Base-by-base conservation (phyloP, 2,888 invertebrate genomes). In the Mesochorus sp. region DNA sequence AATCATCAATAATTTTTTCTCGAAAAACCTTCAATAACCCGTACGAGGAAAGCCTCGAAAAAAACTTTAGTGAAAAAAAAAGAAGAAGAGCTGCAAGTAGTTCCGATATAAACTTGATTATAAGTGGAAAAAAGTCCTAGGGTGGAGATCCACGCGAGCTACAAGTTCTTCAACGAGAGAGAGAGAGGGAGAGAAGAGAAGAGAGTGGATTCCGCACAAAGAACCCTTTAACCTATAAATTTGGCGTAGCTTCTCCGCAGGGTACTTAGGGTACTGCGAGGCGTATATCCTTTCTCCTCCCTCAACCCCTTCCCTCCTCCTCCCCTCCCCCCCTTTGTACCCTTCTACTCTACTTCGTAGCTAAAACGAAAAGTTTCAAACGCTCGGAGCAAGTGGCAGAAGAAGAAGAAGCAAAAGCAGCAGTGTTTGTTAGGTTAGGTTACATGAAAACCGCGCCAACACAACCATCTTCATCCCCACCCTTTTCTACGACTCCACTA, bases 321-420 rank as follows among this genome's bases (percentile, higher is more conserved):
- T 19, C 0, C 49, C 49, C 6, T 24, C 3, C 49, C 12, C 49
- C 49, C 19, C 47, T 47, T 47, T 21, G 47, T 47, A 6, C 34
- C 1, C 12, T 12, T 8, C 57, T n/a, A 55, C n/a, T 34, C 42
- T 53, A 44, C 49, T 76, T 59, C 51, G 14, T n/a, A n/a, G n/a
- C n/a, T n/a, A n/a, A 59, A 34, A 55, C 53, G 67, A 55, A 68
- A 71, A 76, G 70, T 76, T 79, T 75, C 49, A 70, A 47, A 57
- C 71, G 74, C 74, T 59, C 66, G 28, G 3, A 31, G 74, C 74
- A 53, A 74, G 53, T 53, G 42, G 44, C 24, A 12, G 21, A 10
- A 12, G 47, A n/a, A n/a, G n/a, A n/a, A 12, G 31, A 47, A 47
- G 31, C 28, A n/a, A 57, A 61, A 24, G 44, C 51, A 61, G 61